Conservation (phyloP, 2,888 invertebrate species). For the Drosophila mercatorum region DNA sequence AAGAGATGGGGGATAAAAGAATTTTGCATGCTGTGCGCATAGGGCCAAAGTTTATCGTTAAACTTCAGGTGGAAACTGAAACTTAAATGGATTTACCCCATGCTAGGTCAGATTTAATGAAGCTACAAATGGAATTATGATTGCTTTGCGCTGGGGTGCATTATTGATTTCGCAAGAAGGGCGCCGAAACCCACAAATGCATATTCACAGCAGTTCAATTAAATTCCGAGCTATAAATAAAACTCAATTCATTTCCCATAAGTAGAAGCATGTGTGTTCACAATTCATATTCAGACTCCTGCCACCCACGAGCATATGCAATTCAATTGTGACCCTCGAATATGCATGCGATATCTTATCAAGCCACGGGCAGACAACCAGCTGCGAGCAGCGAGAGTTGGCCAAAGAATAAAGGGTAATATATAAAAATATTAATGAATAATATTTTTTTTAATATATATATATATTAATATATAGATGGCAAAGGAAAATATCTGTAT, state of each 20-base stretch:
- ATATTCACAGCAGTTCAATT: slow-evolving; percentile 3
- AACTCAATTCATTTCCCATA: slow-evolving; percentile 9
- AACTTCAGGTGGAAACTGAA: slow-evolving; percentile 27
- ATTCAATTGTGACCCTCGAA: slow-evolving; percentile 49
- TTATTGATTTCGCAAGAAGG: slow-evolving; percentile 15
- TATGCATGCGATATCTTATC: slow-evolving; percentile 19
- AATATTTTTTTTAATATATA: no score
- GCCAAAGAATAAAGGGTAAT: not conserved
- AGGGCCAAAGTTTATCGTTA: slow-evolving; percentile 36
- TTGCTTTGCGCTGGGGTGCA: slow-evolving; percentile 25
- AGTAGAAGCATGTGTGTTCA: slow-evolving; percentile 5
- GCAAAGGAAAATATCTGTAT: no score
- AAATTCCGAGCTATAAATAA: slow-evolving; percentile 16
- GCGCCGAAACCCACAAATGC: not conserved
- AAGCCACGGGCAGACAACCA: slow-evolving; percentile 2
- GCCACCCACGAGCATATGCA: slow-evolving; percentile 13
- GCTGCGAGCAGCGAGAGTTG: slow-evolving; percentile 17
- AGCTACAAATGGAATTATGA: slow-evolving; percentile 40
- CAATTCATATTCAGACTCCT: slow-evolving; percentile 19
- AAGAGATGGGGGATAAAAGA: not conserved
- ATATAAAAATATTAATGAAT: not conserved
- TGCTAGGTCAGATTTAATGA: slow-evolving; percentile 31
- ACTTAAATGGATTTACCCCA: slow-evolving; percentile 45
- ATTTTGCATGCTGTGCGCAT: slow-evolving; percentile 14
- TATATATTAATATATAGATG: no score